Base-by-base conservation (phyloP, 1,140 invertebrate genomes). In the Papilio helenus region DNA sequence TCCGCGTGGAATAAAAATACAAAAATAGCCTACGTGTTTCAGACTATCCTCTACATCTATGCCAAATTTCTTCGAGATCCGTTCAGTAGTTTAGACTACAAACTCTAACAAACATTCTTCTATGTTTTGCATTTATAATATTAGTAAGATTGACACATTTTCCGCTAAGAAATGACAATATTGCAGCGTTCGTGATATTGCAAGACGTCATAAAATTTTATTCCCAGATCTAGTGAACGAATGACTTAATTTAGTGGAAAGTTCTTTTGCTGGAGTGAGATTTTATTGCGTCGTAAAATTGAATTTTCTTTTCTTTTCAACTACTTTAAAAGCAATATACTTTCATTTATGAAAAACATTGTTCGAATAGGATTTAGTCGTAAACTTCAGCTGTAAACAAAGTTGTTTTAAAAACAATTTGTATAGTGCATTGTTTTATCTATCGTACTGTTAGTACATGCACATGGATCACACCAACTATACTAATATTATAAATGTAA, bases 281-380 rank as follows among this genome's bases (percentile, higher is more conserved):
- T 68, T 68, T 68, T 68, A 68, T 68, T 68, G 61, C 61, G 61
- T 68, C 61, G 61, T 68, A 68, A 68, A 68, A 68, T 68, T 68
- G 61, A 68, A 29, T 29, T 68, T 68, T 68, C 26, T 34, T 46
- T 68, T 68, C 61, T 68, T 29, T 68, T 68, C 61, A 29, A 68
- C 61, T 68, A 34, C 26, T 68, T 68, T 68, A 68, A 34, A 68
- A 68, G 61, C 61, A 68, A 68, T 68, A 68, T 34, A 68, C 61
- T 68, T 68, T 68, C 61, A 34, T 68, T 68, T 68, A 34, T 34
- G 61, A 68, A 68, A 68, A 29, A 68, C 61, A 68, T 29, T 68
- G 61, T 34, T 68, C 26, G 61, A 2, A 4, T 58, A 58, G 29
- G 61, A 68, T 34, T 68, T 68, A 34, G 26, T 29, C 23, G 23